phyloP scores from a whole-genome alignment of 2,888 invertebrate genomes.

The Hydroisotoma schaefferi region DNA sequence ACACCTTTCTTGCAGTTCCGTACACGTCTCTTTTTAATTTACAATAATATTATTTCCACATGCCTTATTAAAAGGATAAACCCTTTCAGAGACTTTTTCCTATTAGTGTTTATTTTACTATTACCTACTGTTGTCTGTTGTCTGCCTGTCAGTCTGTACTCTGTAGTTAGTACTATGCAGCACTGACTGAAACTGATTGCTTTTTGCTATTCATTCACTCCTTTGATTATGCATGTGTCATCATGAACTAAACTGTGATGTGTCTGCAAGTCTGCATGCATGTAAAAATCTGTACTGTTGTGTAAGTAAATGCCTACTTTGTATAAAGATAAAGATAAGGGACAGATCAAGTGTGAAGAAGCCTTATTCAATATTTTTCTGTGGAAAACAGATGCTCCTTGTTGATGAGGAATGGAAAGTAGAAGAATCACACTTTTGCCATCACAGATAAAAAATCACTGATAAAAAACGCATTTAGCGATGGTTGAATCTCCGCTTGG shows the following conservation, averaged over 20 bases:
- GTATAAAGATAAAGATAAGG: not conserved
- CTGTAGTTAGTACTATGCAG: not conserved
- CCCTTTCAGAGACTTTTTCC: too few relatives aligned
- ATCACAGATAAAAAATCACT: not conserved
- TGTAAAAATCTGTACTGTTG: not conserved
- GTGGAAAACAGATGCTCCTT: conserved; percentile 9
- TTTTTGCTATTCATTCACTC: not conserved
- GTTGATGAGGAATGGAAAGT: conserved; percentile 4
- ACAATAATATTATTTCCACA: too few relatives aligned
- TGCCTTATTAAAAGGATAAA: too few relatives aligned
- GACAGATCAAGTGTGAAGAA: conserved; percentile 1
- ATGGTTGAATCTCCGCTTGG: too few relatives aligned
- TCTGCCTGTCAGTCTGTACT: too few relatives aligned
- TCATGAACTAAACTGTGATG: not conserved
- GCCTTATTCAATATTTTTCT: not conserved
- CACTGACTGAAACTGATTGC: not conserved
- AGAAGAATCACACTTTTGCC: not conserved
- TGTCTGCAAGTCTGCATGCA: not conserved
- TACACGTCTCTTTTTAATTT: too few relatives aligned
- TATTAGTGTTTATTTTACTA: too few relatives aligned
- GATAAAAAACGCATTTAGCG: too few relatives aligned
- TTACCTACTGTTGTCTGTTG: too few relatives aligned
- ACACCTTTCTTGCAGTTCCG: too few relatives aligned
- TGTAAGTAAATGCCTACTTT: not conserved
- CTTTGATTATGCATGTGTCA: not conserved